Evolutionary conservation across 2,797 vertebrate species (phyloP), one percentile per base, ranked within the genome.

Genomic region (Chrosomus eos): DNA sequence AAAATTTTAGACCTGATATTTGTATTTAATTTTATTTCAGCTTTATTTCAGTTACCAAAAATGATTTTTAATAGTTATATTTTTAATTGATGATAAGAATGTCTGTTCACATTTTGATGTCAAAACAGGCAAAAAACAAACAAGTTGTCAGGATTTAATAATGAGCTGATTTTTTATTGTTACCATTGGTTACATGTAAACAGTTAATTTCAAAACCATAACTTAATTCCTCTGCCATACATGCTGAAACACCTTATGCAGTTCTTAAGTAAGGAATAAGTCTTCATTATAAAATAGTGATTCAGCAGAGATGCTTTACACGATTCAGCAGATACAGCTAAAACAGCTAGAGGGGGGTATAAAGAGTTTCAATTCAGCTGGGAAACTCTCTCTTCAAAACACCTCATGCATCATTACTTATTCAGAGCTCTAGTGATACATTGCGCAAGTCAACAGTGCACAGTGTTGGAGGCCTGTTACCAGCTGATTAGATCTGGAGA

Each of bases 391-490:
- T 84, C 77, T 82, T 82, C 72, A 78, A 81, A 81, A 76, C 67
- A 84, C 67, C 84, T 86, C 73, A 36, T 72, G 74, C 67, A 84
- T 76, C 80, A 85, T 87, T 83, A 89, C 82, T 86, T 82, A 89
- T 88, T 86, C 74, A 86, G 53, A 26, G 31, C 71, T 84, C n/a
- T 13, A 19, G 66, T 73, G 78, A 86, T 68, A 87, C 82, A 86
- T 68, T 72, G 71, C 53, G 36, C 60, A 83, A 84, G 84, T 87
- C 82, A 88, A 84, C 84, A 84, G 81, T 66, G 78, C 70, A 66
- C 28, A 51, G 55, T 73, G 76, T 80, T 80, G 28, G 76, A 38
- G 53, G 31, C 38, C 38, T 60, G 66, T 45, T 80, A 72, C 55
- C n/a, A 62, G 67, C 33, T 80, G 77, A 85, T 85, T 45, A 72